Base-by-base conservation (phyloP, 2,888 invertebrate genomes). In the Silvanus unidentatus region DNA sequence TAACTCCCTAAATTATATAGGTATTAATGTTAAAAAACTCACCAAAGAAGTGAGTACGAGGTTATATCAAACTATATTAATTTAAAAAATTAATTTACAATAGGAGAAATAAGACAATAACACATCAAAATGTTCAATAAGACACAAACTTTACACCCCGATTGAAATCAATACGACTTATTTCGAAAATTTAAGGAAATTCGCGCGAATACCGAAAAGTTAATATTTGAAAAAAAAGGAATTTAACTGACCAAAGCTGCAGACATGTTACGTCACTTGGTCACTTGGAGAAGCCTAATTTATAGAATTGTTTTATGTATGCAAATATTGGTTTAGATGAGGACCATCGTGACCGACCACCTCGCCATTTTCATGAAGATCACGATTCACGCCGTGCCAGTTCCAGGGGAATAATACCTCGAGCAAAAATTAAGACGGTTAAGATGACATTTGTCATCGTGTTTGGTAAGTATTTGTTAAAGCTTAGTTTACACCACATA, bases 391-490 rank as follows among this genome's bases (percentile, higher is more conserved):
- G 91, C 13, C 76, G 92, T 38, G 91, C 91, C 1, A 93, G 93
- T 66, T 93, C 93, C 15, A 77, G 94, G 40, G 96, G 95, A 36
- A 84, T 95, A 48, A 95, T 96, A 63, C 95, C 95, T 0, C 81
- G 90, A 50, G 96, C 96, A 27, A 95, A 95, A 75, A 91, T 96
- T 60, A 96, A 96, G 77, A 95, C 94, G 11, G 91, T 96, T 50
- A 95, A 96, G 74, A 96, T 96, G 93, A 96, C 96, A 0, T 87
- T 96, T 57, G 93, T 94, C 57, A 96, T 96, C 61, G 94, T 96
- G 47, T 88, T 93, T 61, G 90, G 91, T 89, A 70, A 82, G 83
- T 74, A 28, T 13, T 22, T 22, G 8, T 8, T n/a, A n/a, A n/a
- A n/a, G n/a, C n/a, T n/a, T n/a, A 41, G n/a, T n/a, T n/a, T n/a